These are phyloP conservation scores for Phataginus tricuspis DNA, from an alignment of 2,797 vertebrate species.

Conservation along the genomic window DNA sequence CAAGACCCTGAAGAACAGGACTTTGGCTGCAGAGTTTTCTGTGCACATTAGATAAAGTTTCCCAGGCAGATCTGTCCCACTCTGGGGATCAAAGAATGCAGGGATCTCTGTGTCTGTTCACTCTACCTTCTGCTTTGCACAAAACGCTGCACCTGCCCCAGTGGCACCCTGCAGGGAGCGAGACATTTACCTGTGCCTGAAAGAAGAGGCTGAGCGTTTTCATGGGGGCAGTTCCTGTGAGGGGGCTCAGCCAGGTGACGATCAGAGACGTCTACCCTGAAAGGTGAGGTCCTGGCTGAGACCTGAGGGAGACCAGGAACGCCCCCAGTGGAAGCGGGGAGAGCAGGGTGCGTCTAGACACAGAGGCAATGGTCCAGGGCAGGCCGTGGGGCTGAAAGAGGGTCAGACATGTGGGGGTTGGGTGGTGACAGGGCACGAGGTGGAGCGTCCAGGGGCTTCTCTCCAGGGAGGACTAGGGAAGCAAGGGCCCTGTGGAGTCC, in stretches of 20 bases:
- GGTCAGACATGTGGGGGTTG: fast-evolving
- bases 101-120: background rate
- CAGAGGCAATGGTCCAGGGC: background rate
- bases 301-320: background rate
- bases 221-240: background rate
- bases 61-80: background rate
- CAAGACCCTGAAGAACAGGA: background rate
- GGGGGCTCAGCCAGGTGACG: background rate
- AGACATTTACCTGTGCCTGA: background rate
- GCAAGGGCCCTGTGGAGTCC: background rate
- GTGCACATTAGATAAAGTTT: background rate
- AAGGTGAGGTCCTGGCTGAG: background rate
- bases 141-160: background rate
- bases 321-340: background rate
- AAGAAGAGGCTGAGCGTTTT: background rate
- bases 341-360: background rate
- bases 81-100: background rate
- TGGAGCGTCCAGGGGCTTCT: background rate
- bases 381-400: background rate
- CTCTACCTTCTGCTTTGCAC: background rate
- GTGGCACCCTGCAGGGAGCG: background rate
- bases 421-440: too few species aligned
- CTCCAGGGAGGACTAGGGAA: too few species aligned
- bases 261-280: background rate
- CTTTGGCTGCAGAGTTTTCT: background rate